Base-by-base conservation (phyloP, 2,113 vertebrate species). In the Apteryx owenii region DNA sequence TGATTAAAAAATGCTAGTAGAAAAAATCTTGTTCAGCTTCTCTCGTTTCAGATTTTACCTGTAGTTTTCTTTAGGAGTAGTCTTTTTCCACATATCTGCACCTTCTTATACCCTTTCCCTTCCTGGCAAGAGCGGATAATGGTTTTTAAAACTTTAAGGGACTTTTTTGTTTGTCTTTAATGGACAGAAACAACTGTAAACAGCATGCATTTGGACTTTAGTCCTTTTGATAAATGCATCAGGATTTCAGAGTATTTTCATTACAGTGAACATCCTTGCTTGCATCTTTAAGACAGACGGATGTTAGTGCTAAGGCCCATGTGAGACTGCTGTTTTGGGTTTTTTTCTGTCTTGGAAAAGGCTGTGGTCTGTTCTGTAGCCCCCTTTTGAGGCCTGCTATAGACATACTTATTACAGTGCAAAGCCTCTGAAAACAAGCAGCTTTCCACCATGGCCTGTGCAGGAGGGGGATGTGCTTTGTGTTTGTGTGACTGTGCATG, bases 401-500 rank as follows among this genome's bases (percentile, higher is more conserved):
- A 89, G 92, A 84, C 58, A 60, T 50, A 36, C 60, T 88, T 93
- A 13, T 50, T 6, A 38, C 53, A 91, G 73, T 0, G 4, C 51
- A 79, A 31, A 94, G 56, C 68, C 86, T 65, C 25, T 90, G 77
- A 36, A 93, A 95, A 79, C 76, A 50, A 65, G 75, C 64, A 56
- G 71, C 66, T 85, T 90, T 56, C 42, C 86, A 76, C 58, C 58
- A 6, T 0, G 8, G 93, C 85, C 81, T 84, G 51, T 0, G 1
- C 36, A 68, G 81, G 86, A 78, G 72, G 80, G 90, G 53, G 72
- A 69, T 20, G 72, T 78, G 87, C 78, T 88, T 69, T 88, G 78
- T 95, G 91, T 76, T 69, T 53, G 88, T 76, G 89, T 83, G 95
- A 6, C 95, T 75, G 46, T 79, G 93, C 90, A 10, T 48, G 88